phyloP scores from a whole-genome alignment of 2,888 invertebrate genomes.

The Diabrotica balteata region DNA sequence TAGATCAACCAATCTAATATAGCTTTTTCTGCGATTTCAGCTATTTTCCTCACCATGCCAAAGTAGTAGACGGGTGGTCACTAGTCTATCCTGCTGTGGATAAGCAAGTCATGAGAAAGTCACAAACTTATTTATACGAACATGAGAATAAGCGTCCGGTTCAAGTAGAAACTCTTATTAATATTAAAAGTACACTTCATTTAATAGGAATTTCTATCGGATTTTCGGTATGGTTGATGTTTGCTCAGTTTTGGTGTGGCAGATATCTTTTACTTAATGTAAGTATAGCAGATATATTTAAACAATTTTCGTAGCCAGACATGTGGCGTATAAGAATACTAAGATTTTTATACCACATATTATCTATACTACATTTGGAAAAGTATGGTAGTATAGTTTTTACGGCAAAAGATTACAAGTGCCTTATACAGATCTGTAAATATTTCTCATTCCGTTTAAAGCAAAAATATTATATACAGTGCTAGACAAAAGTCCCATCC shows the following conservation, averaged over 20 bases:
- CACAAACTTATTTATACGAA: constrained; percentile 79
- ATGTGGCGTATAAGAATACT: no score
- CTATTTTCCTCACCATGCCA: constrained; percentile 39
- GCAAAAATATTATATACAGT: no score
- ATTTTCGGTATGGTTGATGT: constrained; percentile 64
- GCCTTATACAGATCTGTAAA: no score
- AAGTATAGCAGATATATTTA: constrained; percentile 36
- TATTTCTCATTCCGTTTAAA: no score
- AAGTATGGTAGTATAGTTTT: no score
- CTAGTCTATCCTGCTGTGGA: constrained; percentile 84
- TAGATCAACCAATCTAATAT: no score
- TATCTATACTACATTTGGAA: no score
- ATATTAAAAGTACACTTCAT: constrained; percentile 60
- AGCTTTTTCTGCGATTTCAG: background rate
- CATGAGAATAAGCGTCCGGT: constrained; percentile 74
- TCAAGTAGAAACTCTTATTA: constrained; percentile 77
- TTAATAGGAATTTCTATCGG: background rate
- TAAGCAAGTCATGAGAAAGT: constrained; percentile 79
- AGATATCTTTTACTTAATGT: constrained; percentile 72
- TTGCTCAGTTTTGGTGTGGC: constrained; percentile 62
- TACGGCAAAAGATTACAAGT: no score
- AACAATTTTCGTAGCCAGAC: no score
- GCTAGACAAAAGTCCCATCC: no score
- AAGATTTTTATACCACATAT: no score
- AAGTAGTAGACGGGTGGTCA: constrained; percentile 45